A percentile compares a stretch with the other conserved stretches of the same genome.
These are phyloP conservation scores for Phoeniculus purpureus DNA, from an alignment of 2,797 vertebrate species.

Conservation along the genomic window DNA sequence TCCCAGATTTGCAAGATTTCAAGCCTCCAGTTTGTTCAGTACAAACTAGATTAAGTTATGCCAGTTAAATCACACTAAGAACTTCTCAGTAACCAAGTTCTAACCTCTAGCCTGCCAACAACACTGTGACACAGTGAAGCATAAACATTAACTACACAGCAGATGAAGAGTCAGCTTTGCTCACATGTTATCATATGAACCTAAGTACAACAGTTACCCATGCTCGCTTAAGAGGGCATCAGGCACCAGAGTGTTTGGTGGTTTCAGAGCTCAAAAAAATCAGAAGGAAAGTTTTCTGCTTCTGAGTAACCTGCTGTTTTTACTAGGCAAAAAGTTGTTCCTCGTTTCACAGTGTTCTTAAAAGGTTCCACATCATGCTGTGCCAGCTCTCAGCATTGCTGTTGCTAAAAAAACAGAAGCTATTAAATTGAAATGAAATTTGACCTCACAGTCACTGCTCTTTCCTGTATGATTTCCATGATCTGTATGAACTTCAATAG, in stretches of 20 bases:
- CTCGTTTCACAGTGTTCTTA: not conserved
- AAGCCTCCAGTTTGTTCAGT: not conserved
- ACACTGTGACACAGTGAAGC: not conserved
- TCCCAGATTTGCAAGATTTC: not conserved
- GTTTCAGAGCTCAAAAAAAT: not conserved
- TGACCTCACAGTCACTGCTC: not conserved
- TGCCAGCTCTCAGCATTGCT: not conserved
- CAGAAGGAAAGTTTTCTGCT: not conserved
- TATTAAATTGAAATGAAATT: not conserved
- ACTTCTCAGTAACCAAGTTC: not conserved
- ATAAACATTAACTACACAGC: not conserved
- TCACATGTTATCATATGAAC: accelerated
- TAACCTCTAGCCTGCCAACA: not conserved
- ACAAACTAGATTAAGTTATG: not conserved
- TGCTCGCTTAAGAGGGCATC: not conserved
- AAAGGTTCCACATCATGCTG: not conserved
- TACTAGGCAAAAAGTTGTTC: not conserved
- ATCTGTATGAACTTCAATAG: not conserved
- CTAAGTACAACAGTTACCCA: not conserved
- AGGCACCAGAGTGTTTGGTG: not conserved
- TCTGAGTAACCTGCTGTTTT: not conserved
- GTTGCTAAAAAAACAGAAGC: not conserved
- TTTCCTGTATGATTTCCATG: not conserved
- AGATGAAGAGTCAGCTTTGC: not conserved
- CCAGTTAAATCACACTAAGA: not conserved